phyloP scores from a whole-genome alignment of 2,113 vertebrate genomes.

The Trogon melanurus region DNA sequence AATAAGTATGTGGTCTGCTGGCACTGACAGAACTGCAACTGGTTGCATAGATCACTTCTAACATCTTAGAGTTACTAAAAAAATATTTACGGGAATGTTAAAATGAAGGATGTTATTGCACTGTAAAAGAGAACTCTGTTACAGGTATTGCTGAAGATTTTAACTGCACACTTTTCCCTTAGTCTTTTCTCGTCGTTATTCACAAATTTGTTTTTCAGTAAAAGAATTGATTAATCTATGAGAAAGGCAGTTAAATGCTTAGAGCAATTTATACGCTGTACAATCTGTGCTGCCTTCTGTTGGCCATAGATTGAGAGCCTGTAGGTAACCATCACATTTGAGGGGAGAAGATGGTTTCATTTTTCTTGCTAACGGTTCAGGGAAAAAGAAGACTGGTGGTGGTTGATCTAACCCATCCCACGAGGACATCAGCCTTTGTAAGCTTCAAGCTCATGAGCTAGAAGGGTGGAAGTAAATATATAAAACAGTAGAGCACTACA shows the following conservation, averaged over 20 bases:
- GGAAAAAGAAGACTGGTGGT: neutral
- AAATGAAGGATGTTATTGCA: neutral
- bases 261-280: neutral
- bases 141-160: neutral
- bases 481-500: neutral
- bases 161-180: fast-evolving
- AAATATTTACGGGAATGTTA: neutral
- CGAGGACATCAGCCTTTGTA: neutral
- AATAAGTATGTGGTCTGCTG: neutral
- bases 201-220: neutral
- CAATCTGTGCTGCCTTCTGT: neutral
- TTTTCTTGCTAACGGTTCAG: neutral
- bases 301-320: neutral
- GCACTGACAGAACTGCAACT: neutral
- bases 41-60: neutral
- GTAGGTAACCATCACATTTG: neutral
- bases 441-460: neutral
- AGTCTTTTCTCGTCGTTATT: neutral
- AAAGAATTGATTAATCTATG: neutral
- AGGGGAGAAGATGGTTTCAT: neutral
- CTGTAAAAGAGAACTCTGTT: neutral
- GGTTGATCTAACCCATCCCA: neutral
- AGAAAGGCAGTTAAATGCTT: neutral
- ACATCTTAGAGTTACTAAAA: neutral
- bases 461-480: neutral